Evolutionary conservation across 2,797 vertebrate species (phyloP).

Genomic region (Dipus sagitta): DNA sequence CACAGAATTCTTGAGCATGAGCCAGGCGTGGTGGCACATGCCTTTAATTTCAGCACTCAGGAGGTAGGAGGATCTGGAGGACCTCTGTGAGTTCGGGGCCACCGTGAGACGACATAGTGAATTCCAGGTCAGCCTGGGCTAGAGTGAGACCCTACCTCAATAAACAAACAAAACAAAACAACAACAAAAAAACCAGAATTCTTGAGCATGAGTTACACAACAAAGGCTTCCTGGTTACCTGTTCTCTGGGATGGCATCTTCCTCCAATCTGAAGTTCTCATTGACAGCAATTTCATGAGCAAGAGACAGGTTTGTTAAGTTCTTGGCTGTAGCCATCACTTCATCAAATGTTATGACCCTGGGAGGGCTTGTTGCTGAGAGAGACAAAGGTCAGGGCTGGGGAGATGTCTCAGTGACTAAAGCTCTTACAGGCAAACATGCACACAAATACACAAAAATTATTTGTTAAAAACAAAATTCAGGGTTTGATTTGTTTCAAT

Average conservation of each 20-base stretch:
- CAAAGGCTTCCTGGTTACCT: slow-evolving; percentile 87
- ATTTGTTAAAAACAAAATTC: neutral
- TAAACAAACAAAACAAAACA: neutral
- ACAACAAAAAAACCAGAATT: neutral
- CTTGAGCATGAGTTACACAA: slow-evolving; percentile 23
- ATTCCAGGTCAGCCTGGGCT: too few relatives aligned
- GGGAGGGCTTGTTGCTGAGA: slow-evolving; percentile 93
- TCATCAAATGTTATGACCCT: slow-evolving; percentile 92
- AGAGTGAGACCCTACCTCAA: too few relatives aligned
- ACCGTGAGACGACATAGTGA: too few relatives aligned
- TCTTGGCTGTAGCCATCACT: slow-evolving; percentile 93
- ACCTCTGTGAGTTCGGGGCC: too few relatives aligned
- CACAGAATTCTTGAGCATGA: too few relatives aligned
- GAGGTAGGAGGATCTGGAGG: too few relatives aligned
- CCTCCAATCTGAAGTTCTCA: slow-evolving; percentile 91
- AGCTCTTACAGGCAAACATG: too few relatives aligned
- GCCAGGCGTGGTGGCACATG: too few relatives aligned
- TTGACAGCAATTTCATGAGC: slow-evolving; percentile 96
- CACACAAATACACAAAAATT: too few relatives aligned
- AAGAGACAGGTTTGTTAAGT: slow-evolving; percentile 92
- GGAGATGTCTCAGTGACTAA: too few relatives aligned
- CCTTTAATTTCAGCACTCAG: too few relatives aligned
- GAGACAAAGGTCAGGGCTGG: neutral
- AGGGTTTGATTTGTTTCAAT: neutral
- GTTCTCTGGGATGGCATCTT: slow-evolving; percentile 89